A percentile compares a stretch with the other conserved stretches of the same genome.
phyloP scores from a whole-genome alignment of 2,888 invertebrate genomes.

The Belgica antarctica region DNA sequence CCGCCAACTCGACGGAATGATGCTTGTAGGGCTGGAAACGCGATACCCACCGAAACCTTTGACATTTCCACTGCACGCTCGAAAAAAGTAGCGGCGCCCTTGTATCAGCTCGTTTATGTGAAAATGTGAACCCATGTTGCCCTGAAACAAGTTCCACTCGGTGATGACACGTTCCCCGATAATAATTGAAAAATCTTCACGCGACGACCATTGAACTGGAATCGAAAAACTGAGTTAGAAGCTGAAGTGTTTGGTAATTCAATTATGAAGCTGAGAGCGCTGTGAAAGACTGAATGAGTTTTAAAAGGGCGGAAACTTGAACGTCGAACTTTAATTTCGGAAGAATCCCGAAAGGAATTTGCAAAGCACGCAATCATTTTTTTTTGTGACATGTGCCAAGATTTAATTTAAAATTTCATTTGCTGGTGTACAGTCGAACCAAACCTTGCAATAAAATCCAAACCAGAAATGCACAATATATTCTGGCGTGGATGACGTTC shows the following conservation, averaged over 20 bases:
- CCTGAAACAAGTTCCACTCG: constrained; percentile 58
- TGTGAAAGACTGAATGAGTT: too few relatives aligned
- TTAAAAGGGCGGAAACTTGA: too few relatives aligned
- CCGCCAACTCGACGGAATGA: constrained; percentile 89
- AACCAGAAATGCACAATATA: too few relatives aligned
- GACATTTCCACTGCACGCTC: constrained; percentile 87
- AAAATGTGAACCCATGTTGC: constrained; percentile 57
- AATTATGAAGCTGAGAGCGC: too few relatives aligned
- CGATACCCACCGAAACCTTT: constrained; percentile 83
- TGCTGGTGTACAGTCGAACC: too few relatives aligned
- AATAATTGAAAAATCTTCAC: constrained; percentile 77
- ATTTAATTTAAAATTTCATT: too few relatives aligned
- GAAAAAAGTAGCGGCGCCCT: constrained; percentile 83
- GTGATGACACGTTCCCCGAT: constrained; percentile 76
- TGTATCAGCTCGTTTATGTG: constrained; percentile 70
- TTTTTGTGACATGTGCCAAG: too few relatives aligned
- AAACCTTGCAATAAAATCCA: too few relatives aligned
- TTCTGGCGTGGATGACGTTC: too few relatives aligned
- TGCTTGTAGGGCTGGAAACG: constrained; percentile 75
- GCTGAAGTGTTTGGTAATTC: too few relatives aligned
- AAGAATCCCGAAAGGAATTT: constrained; percentile 45
- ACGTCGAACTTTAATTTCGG: too few relatives aligned
- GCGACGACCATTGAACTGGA: constrained; percentile 88
- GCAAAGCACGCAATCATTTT: constrained; percentile 41
- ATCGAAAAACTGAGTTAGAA: too few relatives aligned